Base-by-base conservation (phyloP, 1,140 invertebrate species). In the Euglossa dilemma region DNA sequence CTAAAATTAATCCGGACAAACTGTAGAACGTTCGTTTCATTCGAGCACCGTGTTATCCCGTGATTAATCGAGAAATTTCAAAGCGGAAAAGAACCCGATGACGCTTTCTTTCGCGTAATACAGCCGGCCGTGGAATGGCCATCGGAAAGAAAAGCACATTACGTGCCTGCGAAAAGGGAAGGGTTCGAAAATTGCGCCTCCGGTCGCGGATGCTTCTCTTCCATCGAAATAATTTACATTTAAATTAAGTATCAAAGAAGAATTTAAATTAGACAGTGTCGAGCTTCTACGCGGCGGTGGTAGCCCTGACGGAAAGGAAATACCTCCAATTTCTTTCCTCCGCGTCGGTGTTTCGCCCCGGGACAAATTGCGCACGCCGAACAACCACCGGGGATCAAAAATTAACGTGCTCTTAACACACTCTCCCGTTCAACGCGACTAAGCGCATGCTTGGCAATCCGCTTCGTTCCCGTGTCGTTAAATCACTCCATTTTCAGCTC, bases 201-300 rank as follows among this genome's bases (percentile, higher is more conserved):
- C 11, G 23, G 45, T 45, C 3, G 63, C 18, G 11, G 43, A 43
- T n/a, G 28, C 12, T 67, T 45, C 20, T 67, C 23, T 9, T 3
- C 12, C 43, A 23, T n/a, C 2, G 64, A 23, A n/a, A 45, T 67
- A 67, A 67, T 67, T 67, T 67, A 67, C 64, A 67, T 67, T 67
- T 67, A 67, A 45, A 67, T 67, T 23, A 67, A 67, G 43, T 47
- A 67, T n/a, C 64, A 67, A 67, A 47, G 64, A 47, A 47, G 43
- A 67, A 67, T 67, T 67, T 20, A 67, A 67, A 67, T 47, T 47
- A 67, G 64, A 67, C n/a, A 47, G 43, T 47, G n/a, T 67, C 45
- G 12, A n/a, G 45, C 11, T 67, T n/a, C 63, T 43, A 43, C 63
- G 36, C 23, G n/a, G 63, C 20, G 9, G 63, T 43, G 11, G 23